A percentile compares a stretch with the other conserved stretches of the same genome.
phyloP scores from a whole-genome alignment of 1,140 invertebrate genomes.

The Teleopsis dalmanni region DNA sequence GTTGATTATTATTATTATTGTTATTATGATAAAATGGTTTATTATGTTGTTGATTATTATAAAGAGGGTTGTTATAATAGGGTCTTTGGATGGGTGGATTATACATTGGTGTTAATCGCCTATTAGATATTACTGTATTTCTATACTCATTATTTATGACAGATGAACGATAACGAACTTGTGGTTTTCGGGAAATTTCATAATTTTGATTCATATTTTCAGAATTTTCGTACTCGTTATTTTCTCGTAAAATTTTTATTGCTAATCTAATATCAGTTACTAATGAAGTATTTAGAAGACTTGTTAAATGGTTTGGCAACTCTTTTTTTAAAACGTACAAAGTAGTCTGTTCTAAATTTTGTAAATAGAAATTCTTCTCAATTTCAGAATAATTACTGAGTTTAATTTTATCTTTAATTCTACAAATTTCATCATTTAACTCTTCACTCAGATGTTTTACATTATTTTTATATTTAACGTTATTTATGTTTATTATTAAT shows the following conservation, averaged over 20 bases:
- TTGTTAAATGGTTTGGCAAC: neutral
- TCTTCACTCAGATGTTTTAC: neutral
- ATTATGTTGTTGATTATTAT: too few species aligned
- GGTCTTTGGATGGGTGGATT: too few species aligned
- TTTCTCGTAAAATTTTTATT: slow-evolving; percentile 5
- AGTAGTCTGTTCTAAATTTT: neutral
- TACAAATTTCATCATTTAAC: slow-evolving; percentile 1
- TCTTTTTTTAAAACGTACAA: neutral
- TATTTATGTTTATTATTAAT: neutral
- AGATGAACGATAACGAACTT: too few species aligned
- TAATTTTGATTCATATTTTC: too few species aligned
- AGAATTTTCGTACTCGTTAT: neutral
- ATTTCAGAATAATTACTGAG: neutral
- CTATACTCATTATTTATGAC: too few species aligned
- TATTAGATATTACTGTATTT: too few species aligned
- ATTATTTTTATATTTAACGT: neutral
- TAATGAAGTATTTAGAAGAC: neutral
- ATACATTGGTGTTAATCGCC: too few species aligned
- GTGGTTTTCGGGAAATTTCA: too few species aligned
- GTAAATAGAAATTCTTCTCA: neutral
- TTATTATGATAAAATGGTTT: too few species aligned
- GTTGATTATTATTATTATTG: too few species aligned
- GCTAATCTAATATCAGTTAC: neutral
- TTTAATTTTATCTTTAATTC: neutral
- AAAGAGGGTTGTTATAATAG: too few species aligned